Conservation (phyloP, 2,888 invertebrate genomes). For the Chalcosyrphus nemorum region DNA sequence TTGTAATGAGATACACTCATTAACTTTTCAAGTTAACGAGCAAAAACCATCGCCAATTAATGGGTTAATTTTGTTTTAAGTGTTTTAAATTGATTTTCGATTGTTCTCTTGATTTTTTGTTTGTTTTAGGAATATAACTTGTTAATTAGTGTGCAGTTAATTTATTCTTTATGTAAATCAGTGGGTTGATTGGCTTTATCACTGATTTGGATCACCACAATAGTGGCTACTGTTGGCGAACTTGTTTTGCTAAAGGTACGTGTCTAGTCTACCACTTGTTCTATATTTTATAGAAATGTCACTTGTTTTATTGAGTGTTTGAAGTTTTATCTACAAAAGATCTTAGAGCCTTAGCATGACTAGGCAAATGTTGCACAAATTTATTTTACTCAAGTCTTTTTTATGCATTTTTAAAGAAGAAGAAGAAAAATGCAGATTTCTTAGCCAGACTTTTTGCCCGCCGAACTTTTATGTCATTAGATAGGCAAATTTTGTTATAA, state of each 20-base stretch:
- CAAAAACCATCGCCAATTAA: background rate
- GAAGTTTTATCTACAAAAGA: too few relatives aligned
- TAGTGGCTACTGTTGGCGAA: background rate
- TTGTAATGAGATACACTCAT: background rate
- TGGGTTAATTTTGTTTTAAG: background rate
- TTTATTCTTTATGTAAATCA: background rate
- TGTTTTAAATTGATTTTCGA: background rate
- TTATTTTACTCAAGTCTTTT: too few relatives aligned
- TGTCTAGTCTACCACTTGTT: too few relatives aligned
- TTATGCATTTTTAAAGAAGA: too few relatives aligned
- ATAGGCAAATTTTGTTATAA: too few relatives aligned
- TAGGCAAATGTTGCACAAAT: too few relatives aligned
- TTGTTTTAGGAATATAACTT: background rate
- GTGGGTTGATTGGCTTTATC: background rate
- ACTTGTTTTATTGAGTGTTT: background rate
- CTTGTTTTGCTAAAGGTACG: too few relatives aligned
- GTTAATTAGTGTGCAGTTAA: background rate
- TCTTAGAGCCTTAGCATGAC: too few relatives aligned
- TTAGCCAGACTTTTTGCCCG: too few relatives aligned
- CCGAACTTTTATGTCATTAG: too few relatives aligned
- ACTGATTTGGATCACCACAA: background rate
- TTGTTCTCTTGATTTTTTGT: too few relatives aligned
- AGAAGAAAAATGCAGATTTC: too few relatives aligned
- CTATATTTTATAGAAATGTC: background rate
- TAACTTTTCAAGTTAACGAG: slow-evolving; percentile 11